Evolutionary conservation across 1,140 invertebrate genomes (phyloP), one percentile per base, ranked within the genome.

Genomic region (Aphidius gifuensis): DNA sequence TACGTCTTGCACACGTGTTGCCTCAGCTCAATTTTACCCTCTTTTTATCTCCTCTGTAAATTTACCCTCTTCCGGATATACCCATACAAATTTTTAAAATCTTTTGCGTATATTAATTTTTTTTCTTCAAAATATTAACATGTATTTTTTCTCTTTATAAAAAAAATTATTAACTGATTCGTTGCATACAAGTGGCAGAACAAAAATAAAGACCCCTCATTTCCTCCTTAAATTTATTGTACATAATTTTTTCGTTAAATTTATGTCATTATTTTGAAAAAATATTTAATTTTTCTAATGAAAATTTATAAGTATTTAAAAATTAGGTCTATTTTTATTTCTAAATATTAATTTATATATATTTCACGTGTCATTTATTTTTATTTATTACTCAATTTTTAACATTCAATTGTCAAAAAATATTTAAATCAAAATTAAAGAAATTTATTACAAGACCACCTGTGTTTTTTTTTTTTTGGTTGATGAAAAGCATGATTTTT

Each of bases 1-100:
- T 57, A 62, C 58, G 53, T 38, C 58, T 59, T 51, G 58, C 67
- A 66, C 64, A 66, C 68, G 64, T 66, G 62, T 60, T 65, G 49
- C 62, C 56, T 54, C 40, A 16, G 60, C 57, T 43, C 49, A 21
- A 56, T 54, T 56, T 32, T 32, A 32, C 23, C 23, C 58, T 62
- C 58, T 56, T 45, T 58, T 45, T 57, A 16, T 54, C 54, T 50
- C 47, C 9, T 39, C 46, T 32, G 49, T 56, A 57, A 42, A 45
- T 47, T 60, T 50, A 16, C 23, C 60, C 42, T 46, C 39, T 60
- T 54, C 54, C 64, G 58, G 54, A 53, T 54, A 58, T 48, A 47
- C 51, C 40, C 40, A 57, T 54, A 55, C 50, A 60, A 54, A 64
- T 59, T 32, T 32, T 32, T 32, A 48, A 56, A 58, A 61, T n/a